Percentiles rank a stretch among this genome's conserved stretches.
These are phyloP conservation scores for Cheilosia pagana DNA, from an alignment of 2,888 invertebrate genomes.

Conservation along the genomic window DNA sequence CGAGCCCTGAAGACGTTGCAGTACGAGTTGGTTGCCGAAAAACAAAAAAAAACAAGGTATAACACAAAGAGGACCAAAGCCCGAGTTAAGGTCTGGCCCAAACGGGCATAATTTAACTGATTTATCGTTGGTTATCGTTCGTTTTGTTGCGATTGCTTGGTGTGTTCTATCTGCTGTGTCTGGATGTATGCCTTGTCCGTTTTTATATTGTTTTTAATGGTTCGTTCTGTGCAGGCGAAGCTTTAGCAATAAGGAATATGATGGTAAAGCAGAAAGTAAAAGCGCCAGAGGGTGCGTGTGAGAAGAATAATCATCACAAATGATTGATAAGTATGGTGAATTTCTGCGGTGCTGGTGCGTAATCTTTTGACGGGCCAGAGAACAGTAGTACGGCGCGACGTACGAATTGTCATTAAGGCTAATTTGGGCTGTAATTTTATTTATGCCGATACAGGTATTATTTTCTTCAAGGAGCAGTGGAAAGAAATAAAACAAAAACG, in stretches of 20 bases:
- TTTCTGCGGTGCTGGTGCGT: conserved; percentile 39
- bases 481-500: too few relatives aligned
- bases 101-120: conserved; percentile 68
- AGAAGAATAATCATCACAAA: conserved; percentile 65
- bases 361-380: conserved; percentile 41
- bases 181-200: conserved; percentile 34
- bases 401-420: conserved; percentile 55
- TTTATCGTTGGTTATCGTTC: conserved; percentile 62
- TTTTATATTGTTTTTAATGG: conserved; percentile 18
- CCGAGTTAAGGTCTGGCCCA: conserved; percentile 46
- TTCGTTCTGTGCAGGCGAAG: conserved; percentile 10
- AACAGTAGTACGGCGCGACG: conserved; percentile 51
- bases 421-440: conserved; percentile 55
- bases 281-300: conserved; percentile 65
- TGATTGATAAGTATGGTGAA: conserved; percentile 60
- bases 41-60: conserved; percentile 25
- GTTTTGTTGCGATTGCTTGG: conserved; percentile 16
- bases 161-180: conserved; percentile 16
- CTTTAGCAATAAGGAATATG: neutral
- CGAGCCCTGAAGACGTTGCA: conserved; percentile 53
- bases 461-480: neutral
- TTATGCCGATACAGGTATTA: neutral
- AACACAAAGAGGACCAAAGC: conserved; percentile 34
- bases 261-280: conserved; percentile 32
- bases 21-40: neutral